A percentile compares a stretch with the other conserved stretches of the same genome.
Conservation (phyloP, 2,113 vertebrate genomes). For the Gasterosteus nipponicus region DNA sequence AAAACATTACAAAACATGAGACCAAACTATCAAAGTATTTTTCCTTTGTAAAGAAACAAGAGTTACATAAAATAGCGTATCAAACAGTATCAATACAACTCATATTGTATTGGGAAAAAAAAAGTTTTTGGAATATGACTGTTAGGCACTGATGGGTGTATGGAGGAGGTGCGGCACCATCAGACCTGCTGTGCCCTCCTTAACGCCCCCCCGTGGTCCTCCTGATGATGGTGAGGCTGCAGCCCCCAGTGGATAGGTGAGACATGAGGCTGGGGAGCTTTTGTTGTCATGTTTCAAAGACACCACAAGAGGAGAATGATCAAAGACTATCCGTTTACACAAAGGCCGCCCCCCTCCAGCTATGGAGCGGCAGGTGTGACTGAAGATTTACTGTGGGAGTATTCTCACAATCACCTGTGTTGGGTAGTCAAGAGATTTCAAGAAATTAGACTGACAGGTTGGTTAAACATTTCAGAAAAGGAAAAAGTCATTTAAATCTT, state of each 20-base stretch:
- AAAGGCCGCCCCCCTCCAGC: slow-evolving; percentile 47
- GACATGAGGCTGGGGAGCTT: slow-evolving; percentile 15
- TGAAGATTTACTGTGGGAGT: slow-evolving; percentile 33
- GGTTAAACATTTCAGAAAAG: neutral
- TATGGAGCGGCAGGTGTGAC: slow-evolving; percentile 1
- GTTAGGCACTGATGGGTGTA: neutral
- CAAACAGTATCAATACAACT: neutral
- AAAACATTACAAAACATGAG: neutral
- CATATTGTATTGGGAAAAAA: neutral
- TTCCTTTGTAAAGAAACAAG: neutral
- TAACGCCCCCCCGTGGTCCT: slow-evolving; percentile 19
- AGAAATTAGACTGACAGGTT: neutral
- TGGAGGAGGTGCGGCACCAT: neutral
- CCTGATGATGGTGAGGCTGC: neutral
- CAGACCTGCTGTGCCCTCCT: slow-evolving; percentile 7
- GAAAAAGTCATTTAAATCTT: neutral
- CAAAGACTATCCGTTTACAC: slow-evolving; percentile 64
- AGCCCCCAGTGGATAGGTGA: slow-evolving; percentile 19
- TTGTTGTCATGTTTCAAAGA: slow-evolving; percentile 67
- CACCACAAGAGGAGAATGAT: slow-evolving; percentile 56
- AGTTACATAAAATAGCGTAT: neutral
- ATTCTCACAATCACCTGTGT: neutral
- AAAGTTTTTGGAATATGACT: neutral
- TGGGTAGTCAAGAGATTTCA: neutral
- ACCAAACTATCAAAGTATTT: neutral